Percentiles rank a stretch among this genome's conserved stretches.
Evolutionary conservation across 2,113 vertebrate genomes (phyloP).

Genomic region (Lycaon pictus): DNA sequence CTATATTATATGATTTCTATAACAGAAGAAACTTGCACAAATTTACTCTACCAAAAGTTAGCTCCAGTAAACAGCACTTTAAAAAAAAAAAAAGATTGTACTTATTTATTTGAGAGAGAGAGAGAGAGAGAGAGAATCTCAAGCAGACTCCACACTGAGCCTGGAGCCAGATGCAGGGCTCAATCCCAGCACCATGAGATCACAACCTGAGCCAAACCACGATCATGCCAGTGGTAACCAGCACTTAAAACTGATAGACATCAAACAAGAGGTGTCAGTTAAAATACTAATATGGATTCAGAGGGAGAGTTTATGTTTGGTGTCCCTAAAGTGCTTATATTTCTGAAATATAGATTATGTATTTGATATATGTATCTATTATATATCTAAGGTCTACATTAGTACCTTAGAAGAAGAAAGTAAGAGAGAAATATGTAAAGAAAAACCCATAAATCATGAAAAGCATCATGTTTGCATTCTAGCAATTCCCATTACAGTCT

Average conservation of each 20-base stretch:
- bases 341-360: neutral
- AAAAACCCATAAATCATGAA: neutral
- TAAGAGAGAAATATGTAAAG: neutral
- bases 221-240: neutral
- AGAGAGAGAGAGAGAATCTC: neutral
- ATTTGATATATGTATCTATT: neutral
- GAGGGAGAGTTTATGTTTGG: rapidly evolving
- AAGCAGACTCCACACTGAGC: neutral
- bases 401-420: neutral
- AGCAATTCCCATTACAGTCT: neutral
- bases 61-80: neutral
- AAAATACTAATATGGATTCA: neutral
- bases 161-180: neutral
- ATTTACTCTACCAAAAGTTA: neutral
- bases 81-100: neutral
- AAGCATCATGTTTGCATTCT: neutral
- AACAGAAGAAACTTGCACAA: neutral
- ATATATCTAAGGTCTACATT: neutral
- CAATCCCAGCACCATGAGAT: neutral
- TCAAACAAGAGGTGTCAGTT: neutral
- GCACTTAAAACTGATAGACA: neutral
- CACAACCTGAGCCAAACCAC: neutral
- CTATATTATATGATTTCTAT: neutral
- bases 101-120: neutral
- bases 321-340: neutral